Percentiles rank a stretch among this genome's conserved stretches.
Evolutionary conservation across 2,113 vertebrate species (phyloP).

Genomic region (Epinephelus moara): DNA sequence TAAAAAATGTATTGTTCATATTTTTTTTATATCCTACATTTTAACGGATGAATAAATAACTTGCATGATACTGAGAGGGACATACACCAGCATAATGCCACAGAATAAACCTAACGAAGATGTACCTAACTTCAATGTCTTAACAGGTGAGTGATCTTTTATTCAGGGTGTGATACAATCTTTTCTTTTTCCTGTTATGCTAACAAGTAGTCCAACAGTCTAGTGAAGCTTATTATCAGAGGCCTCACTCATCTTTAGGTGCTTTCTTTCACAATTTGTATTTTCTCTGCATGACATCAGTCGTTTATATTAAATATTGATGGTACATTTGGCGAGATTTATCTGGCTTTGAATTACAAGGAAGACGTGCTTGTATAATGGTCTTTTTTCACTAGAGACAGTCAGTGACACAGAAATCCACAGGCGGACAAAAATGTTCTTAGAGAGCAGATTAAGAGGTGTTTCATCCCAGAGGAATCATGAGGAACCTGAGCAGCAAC

Average conservation of each 20-base stretch:
- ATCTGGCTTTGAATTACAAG: not conserved
- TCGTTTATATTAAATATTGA: not conserved
- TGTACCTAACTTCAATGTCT: not conserved
- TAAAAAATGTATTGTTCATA: not conserved
- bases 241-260: not conserved
- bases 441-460: constrained; percentile 30
- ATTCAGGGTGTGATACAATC: not conserved
- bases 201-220: not conserved
- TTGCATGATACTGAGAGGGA: not conserved
- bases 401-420: constrained; percentile 13
- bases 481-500: constrained; percentile 39
- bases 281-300: not conserved
- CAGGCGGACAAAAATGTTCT: constrained; percentile 17
- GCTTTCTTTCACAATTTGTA: not conserved
- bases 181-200: not conserved
- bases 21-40: not conserved
- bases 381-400: constrained; percentile 22
- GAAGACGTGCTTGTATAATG: constrained; percentile 2
- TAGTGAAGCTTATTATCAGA: not conserved
- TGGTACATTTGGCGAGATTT: not conserved
- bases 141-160: not conserved
- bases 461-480: constrained; percentile 56
- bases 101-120: not conserved
- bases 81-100: not conserved
- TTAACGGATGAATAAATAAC: not conserved